phyloP scores from a whole-genome alignment of 1,140 invertebrate genomes.

The Cyrtorhinus lividipennis region DNA sequence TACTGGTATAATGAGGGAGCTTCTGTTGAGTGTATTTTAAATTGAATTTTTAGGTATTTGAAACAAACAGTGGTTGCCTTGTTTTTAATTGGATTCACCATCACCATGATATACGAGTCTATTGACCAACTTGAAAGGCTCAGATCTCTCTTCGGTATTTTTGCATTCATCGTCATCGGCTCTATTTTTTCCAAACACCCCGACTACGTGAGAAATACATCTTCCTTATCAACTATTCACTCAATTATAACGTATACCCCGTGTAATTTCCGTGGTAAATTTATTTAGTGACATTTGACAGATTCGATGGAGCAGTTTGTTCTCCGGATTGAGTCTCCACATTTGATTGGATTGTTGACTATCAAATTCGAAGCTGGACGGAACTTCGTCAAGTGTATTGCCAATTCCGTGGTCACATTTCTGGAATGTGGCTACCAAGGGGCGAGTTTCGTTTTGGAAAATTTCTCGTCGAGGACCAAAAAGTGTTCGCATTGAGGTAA shows the following conservation, averaged over 20 bases:
- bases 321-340: conserved; percentile 69
- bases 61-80: conserved; percentile 14
- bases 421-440: conserved; percentile 62
- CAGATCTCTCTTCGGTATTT: conserved; percentile 45
- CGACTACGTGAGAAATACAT: conserved; percentile 32
- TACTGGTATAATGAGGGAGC: too few relatives aligned
- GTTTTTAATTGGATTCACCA: conserved; percentile 28
- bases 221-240: too few relatives aligned
- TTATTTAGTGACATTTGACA: conserved; percentile 28
- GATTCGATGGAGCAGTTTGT: conserved; percentile 61
- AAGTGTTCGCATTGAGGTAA: conserved; percentile 74
- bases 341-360: conserved; percentile 74
- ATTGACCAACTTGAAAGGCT: conserved; percentile 41
- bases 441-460: conserved; percentile 75
- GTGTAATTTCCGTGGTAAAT: too few relatives aligned
- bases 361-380: conserved; percentile 70
- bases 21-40: too few relatives aligned
- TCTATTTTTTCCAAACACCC: conserved; percentile 44
- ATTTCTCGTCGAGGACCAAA: conserved; percentile 37
- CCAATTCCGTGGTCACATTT: conserved; percentile 64
- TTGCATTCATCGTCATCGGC: conserved; percentile 33
- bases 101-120: conserved; percentile 49
- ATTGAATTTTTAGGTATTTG: conserved; percentile 25
- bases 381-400: conserved; percentile 61
- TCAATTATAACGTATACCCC: too few relatives aligned